A percentile compares a stretch with the other conserved stretches of the same genome.
phyloP scores from a whole-genome alignment of 2,797 vertebrate genomes.

The Lagorchestes hirsutus region DNA sequence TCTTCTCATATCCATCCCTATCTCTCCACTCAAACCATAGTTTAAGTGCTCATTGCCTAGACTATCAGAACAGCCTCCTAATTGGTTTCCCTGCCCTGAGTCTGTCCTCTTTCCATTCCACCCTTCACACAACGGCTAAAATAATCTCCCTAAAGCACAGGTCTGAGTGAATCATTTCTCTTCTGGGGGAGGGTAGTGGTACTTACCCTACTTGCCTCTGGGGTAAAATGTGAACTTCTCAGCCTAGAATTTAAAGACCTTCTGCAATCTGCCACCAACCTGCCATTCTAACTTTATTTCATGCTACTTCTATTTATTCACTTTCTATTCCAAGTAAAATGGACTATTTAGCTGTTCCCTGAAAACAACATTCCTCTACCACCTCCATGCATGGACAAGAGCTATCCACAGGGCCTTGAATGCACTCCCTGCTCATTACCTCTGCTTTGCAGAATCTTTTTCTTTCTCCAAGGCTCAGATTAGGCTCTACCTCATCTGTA shows the following conservation, averaged over 20 bases:
- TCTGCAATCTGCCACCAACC: not conserved
- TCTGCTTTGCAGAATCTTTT: not conserved
- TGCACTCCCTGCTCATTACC: not conserved
- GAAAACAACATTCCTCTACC: not conserved
- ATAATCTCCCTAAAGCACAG: not conserved
- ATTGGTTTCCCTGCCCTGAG: not conserved
- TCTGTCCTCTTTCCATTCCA: not conserved
- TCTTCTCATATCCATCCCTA: not conserved
- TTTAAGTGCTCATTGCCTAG: not conserved
- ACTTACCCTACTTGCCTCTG: not conserved
- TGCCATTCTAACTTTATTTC: not conserved
- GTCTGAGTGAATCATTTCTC: not conserved
- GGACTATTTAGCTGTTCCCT: not conserved
- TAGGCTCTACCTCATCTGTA: not conserved
- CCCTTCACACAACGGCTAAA: not conserved
- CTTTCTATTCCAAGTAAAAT: constrained; percentile 4
- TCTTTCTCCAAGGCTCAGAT: not conserved
- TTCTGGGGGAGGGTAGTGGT: not conserved
- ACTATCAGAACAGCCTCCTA: not conserved
- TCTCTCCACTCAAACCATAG: not conserved
- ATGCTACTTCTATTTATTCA: not conserved
- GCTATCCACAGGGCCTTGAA: not conserved
- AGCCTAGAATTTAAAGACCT: not conserved
- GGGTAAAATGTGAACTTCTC: not conserved
- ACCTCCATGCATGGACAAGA: not conserved